Conservation (phyloP, 2,113 vertebrate genomes). For the Pseudorectes ferrugineus region DNA sequence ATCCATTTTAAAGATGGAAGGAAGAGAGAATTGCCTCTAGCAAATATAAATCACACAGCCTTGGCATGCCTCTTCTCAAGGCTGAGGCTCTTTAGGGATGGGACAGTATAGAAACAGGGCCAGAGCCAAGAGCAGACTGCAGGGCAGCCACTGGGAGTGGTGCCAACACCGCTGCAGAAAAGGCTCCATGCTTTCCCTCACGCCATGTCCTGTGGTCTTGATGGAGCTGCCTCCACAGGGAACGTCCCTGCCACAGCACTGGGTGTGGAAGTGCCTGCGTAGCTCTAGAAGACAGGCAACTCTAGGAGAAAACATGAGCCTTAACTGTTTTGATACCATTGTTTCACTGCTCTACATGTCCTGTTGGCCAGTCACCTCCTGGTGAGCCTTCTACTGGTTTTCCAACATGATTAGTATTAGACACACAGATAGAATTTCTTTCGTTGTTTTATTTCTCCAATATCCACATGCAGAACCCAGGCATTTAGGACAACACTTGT, state of each 20-base stretch:
- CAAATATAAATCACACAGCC: neutral
- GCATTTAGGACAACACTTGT: neutral
- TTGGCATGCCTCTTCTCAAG: neutral
- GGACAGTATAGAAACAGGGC: neutral
- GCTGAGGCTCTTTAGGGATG: neutral
- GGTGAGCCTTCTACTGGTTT: neutral
- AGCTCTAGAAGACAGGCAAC: neutral
- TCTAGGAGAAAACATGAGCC: neutral
- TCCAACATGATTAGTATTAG: neutral
- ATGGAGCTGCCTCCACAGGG: neutral
- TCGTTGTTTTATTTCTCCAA: neutral
- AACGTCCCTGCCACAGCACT: neutral
- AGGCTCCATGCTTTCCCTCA: neutral
- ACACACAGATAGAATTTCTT: neutral
- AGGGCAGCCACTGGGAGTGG: neutral
- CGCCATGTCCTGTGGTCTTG: neutral
- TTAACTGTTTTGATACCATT: fast-evolving
- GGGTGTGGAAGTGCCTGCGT: fast-evolving
- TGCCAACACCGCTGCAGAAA: neutral
- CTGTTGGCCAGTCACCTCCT: neutral
- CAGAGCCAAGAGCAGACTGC: neutral
- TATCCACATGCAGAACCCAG: neutral
- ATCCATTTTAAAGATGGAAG: neutral
- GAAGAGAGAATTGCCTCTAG: neutral
- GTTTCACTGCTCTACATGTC: neutral